Conservation (phyloP, 2,113 vertebrate species). For the Gnathonemus echidnorhynchus region DNA sequence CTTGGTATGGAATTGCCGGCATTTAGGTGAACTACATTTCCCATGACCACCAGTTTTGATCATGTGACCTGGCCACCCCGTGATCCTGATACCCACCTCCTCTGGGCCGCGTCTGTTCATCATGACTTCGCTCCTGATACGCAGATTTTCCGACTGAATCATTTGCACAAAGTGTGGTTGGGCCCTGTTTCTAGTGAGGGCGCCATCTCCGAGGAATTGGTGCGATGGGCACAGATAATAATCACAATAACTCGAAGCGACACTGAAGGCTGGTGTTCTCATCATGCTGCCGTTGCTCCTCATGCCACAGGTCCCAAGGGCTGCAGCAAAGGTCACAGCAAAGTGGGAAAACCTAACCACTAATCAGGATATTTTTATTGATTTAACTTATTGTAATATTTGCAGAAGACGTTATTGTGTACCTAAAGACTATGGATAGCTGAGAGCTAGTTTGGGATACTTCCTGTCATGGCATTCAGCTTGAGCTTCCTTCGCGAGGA, state of each 20-base stretch:
- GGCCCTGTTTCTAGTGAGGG: slow-evolving; percentile 5
- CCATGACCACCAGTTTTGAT: background rate
- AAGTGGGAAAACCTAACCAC: slow-evolving; percentile 21
- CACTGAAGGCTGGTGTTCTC: slow-evolving; percentile 32
- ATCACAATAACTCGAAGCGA: slow-evolving; percentile 52
- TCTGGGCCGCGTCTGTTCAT: background rate
- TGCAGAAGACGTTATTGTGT: background rate
- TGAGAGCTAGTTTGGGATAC: background rate
- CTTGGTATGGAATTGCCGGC: background rate
- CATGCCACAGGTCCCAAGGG: slow-evolving; percentile 10
- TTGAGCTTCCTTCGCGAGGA: background rate
- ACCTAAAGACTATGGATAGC: background rate
- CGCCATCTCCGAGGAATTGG: slow-evolving; percentile 14
- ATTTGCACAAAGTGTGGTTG: background rate
- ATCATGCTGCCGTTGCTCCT: slow-evolving; percentile 22
- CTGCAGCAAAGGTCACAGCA: slow-evolving; percentile 35
- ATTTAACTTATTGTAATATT: slow-evolving; percentile 35
- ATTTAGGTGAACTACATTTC: background rate
- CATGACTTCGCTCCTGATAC: background rate
- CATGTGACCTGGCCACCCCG: background rate
- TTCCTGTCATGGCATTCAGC: background rate
- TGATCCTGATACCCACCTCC: background rate
- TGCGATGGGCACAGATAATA: slow-evolving; percentile 47
- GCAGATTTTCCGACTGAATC: background rate
- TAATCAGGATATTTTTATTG: slow-evolving; percentile 39